phyloP scores from a whole-genome alignment of 2,797 vertebrate genomes.

The Clarias pachynema region DNA sequence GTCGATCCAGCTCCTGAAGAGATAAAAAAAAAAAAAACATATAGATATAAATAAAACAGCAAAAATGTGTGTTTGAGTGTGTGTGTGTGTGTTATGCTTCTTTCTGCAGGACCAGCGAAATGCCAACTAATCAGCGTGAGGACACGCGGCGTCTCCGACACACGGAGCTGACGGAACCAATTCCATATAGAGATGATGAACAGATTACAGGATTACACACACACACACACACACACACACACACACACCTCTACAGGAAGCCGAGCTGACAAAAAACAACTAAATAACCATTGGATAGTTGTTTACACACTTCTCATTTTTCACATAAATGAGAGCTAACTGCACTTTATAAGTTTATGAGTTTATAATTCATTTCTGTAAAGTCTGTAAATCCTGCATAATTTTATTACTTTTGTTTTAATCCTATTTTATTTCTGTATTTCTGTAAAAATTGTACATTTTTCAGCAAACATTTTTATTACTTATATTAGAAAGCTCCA shows the following conservation, averaged over 20 bases:
- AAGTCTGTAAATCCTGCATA: too few relatives aligned
- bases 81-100: background rate
- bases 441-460: too few relatives aligned
- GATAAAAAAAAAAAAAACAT: background rate
- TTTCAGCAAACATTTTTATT: too few relatives aligned
- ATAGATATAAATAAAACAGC: background rate
- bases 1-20: constrained; percentile 82
- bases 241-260: background rate
- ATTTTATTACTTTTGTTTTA: too few relatives aligned
- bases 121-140: background rate
- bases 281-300: background rate
- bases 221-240: background rate
- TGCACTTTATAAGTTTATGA: too few relatives aligned
- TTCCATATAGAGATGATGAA: background rate
- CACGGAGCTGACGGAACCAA: background rate
- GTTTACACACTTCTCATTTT: background rate
- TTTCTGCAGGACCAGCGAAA: background rate
- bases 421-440: too few relatives aligned
- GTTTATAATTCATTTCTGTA: too few relatives aligned
- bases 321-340: too few relatives aligned
- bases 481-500: too few relatives aligned
- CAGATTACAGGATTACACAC: background rate
- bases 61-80: background rate
- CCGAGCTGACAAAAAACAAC: background rate
- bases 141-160: background rate